Evolutionary conservation across 1,140 invertebrate genomes (phyloP).

Genomic region (Drosophila guanche): DNA sequence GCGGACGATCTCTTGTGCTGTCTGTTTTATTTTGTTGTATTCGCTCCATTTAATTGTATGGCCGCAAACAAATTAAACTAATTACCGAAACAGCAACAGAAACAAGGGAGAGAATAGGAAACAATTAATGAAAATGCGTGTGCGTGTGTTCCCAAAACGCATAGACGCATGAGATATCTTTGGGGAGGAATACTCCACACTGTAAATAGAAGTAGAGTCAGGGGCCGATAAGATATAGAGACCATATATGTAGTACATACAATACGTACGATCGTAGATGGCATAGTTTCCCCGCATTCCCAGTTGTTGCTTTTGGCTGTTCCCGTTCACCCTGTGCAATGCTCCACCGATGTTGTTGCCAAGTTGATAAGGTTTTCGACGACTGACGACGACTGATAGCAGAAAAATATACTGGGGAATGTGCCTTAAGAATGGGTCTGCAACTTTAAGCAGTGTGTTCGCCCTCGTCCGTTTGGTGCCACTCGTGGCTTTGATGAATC

Average conservation of each 20-base stretch:
- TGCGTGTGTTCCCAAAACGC: no score
- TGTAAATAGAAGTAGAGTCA: conserved; percentile 7
- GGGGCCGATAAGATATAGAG: conserved; percentile 68
- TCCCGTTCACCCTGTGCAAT: conserved; percentile 11
- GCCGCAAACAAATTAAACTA: no score
- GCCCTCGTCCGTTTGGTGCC: neutral
- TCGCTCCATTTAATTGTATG: no score
- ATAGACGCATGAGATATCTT: no score
- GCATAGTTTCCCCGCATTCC: conserved; percentile 37
- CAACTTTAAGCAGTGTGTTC: no score
- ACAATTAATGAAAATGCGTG: conserved; percentile 5
- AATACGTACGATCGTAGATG: conserved; percentile 29
- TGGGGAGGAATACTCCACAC: neutral
- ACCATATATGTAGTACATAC: conserved; percentile 8
- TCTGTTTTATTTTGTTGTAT: no score
- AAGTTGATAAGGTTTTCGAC: conserved; percentile 44
- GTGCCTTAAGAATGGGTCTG: no score
- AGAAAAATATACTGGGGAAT: neutral
- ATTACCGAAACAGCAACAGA: no score
- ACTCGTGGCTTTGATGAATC: conserved; percentile 56
- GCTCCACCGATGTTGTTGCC: conserved; percentile 39
- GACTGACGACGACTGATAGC: conserved; percentile 32
- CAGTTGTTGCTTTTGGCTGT: conserved; percentile 27
- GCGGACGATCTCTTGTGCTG: no score
- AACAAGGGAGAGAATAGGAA: no score